Conservation (phyloP, 2,797 vertebrate genomes). For the Sparus aurata region DNA sequence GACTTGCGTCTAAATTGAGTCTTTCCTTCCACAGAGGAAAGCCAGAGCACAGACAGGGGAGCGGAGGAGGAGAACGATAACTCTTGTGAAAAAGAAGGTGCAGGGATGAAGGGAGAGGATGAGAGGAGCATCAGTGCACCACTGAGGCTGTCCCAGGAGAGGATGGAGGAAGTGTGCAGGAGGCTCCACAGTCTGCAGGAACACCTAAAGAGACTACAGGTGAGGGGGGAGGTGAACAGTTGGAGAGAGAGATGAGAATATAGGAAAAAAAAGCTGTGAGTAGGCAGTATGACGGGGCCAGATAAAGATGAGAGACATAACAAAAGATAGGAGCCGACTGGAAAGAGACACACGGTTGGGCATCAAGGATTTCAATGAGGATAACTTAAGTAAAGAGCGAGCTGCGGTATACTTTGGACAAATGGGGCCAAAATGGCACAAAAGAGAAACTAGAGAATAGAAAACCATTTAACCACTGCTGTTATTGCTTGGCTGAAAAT, state of each 20-base stretch:
- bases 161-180: constrained; percentile 80
- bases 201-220: constrained; percentile 86
- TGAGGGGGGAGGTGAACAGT: constrained; percentile 60
- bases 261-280: constrained; percentile 17
- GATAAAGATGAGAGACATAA: constrained; percentile 60
- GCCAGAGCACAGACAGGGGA: constrained; percentile 40
- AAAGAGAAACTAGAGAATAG: constrained; percentile 74
- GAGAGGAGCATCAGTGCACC: constrained; percentile 75
- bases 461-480: constrained; percentile 79
- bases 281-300: constrained; percentile 38
- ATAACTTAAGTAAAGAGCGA: constrained; percentile 75
- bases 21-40: constrained; percentile 65
- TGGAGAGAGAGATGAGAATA: constrained; percentile 24
- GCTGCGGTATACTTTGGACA: constrained; percentile 66
- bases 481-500: constrained; percentile 80
- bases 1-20: constrained; percentile 6
- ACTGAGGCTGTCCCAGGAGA: constrained; percentile 80
- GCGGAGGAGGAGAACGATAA: constrained; percentile 51
- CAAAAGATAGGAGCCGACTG: constrained; percentile 58
- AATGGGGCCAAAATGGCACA: constrained; percentile 76
- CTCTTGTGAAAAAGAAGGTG: constrained; percentile 45
- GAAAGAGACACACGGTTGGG: constrained; percentile 43
- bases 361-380: constrained; percentile 63
- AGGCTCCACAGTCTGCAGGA: constrained; percentile 84
- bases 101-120: constrained; percentile 45